A percentile compares a stretch with the other conserved stretches of the same genome.
These are phyloP conservation scores for Scaptomyza parva DNA, from an alignment of 2,888 invertebrate species.

Conservation along the genomic window DNA sequence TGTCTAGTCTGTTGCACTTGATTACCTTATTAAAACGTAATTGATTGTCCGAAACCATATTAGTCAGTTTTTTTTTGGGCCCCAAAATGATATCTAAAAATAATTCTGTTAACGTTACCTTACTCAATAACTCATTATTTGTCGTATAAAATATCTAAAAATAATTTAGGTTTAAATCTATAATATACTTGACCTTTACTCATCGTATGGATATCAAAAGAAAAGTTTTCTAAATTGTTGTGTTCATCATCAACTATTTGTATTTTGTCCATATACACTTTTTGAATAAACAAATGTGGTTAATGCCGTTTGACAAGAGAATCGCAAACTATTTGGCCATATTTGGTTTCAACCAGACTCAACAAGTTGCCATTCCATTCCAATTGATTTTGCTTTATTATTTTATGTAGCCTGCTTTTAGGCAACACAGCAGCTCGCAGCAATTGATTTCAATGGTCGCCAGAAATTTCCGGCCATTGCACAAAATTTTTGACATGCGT, in stretches of 20 bases:
- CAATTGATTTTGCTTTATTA: background rate
- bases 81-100: too few relatives aligned
- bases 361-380: slow-evolving; percentile 22
- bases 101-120: too few relatives aligned
- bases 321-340: background rate
- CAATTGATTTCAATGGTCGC: slow-evolving; percentile 45
- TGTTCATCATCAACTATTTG: slow-evolving; percentile 7
- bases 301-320: background rate
- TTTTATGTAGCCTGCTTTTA: slow-evolving; percentile 20
- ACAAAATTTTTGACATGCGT: slow-evolving; percentile 49
- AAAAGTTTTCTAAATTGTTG: too few relatives aligned
- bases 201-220: too few relatives aligned
- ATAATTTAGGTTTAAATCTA: too few relatives aligned
- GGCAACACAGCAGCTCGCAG: slow-evolving; percentile 23
- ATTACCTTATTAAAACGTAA: too few relatives aligned
- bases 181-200: too few relatives aligned
- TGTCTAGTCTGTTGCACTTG: too few relatives aligned
- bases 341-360: slow-evolving; percentile 41
- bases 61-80: too few relatives aligned
- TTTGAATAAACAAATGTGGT: background rate
- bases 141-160: too few relatives aligned
- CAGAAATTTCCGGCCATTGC: slow-evolving; percentile 55
- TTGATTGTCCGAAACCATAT: too few relatives aligned
- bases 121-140: too few relatives aligned
- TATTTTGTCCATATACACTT: background rate